Evolutionary conservation across 1,140 invertebrate genomes (phyloP), one percentile per base, ranked within the genome.

Genomic region (Meloidogyne exigua): DNA sequence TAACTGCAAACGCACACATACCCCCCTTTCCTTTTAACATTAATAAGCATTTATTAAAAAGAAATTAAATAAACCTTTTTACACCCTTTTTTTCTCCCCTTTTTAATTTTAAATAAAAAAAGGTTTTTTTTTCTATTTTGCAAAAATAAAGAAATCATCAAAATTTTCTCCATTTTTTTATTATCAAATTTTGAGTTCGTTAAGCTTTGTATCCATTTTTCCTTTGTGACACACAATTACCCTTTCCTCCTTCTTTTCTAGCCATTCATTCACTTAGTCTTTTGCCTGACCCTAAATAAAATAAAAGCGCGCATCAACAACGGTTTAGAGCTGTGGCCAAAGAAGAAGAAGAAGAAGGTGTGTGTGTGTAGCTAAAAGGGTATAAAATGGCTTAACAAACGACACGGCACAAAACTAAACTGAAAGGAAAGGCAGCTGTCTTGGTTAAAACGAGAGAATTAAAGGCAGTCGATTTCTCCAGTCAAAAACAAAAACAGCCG

Each of bases 351-450:
- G n/a, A n/a, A n/a, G n/a, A 57, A 57, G 49, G 49, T 57, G 49
- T 57, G 49, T 57, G 49, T n/a, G n/a, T n/a, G 49, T 9, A 9
- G 28, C 28, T 32, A 32, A 39, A 39, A n/a, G 49, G 49, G 49
- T 18, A n/a, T n/a, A 57, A 49, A 18, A 32, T 32, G 49, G 49
- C 18, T 57, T 57, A 57, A 57, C 49, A 57, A 57, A 57, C 49
- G 49, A n/a, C 49, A 57, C 49, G n/a, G n/a, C n/a, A n/a, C n/a
- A n/a, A n/a, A 57, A 39, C 36, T 9, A 39, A 57, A 57, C 49
- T 57, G 49, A 57, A 57, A 57, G 49, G 49, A 57, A 57, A 57
- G 49, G 49, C 49, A 57, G 49, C 49, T 57, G 49, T 57, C 49
- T n/a, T 57, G 18, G 49, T 57, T n/a, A 57, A n/a, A n/a, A n/a